Percentiles rank a stretch among this genome's conserved stretches.
These are phyloP conservation scores for Cryptoblepharus egeriae DNA, from an alignment of 2,797 vertebrate species.

Conservation along the genomic window DNA sequence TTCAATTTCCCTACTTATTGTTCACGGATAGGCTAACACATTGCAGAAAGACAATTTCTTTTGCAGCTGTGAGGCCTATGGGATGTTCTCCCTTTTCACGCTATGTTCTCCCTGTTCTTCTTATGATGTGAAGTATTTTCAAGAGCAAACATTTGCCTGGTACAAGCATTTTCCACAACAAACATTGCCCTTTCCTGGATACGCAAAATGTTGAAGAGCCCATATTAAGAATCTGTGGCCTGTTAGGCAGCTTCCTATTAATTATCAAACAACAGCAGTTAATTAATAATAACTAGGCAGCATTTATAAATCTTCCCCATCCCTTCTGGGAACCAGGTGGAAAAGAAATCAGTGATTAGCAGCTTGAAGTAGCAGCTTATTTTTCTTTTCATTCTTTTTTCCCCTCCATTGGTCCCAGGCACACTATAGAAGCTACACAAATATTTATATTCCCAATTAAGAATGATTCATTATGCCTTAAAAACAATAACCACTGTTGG, in stretches of 20 bases:
- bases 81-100: background rate
- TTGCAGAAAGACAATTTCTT: background rate
- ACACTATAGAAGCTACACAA: slow-evolving; percentile 2
- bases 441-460: slow-evolving; percentile 42
- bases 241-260: background rate
- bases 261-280: background rate
- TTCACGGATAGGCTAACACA: background rate
- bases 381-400: background rate
- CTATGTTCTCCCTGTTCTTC: background rate
- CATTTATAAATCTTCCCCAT: background rate
- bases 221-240: background rate
- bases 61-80: background rate
- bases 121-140: background rate
- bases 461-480: slow-evolving; percentile 26
- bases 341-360: background rate
- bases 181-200: background rate
- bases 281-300: slow-evolving; percentile 11
- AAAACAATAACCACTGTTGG: slow-evolving; percentile 37
- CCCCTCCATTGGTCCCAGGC: background rate
- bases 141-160: background rate
- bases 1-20: background rate
- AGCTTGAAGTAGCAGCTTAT: background rate
- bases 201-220: background rate
- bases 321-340: background rate
- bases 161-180: background rate